These are phyloP conservation scores for Spinibarbus caldwelli DNA, from an alignment of 2,797 vertebrate species.

Conservation along the genomic window DNA sequence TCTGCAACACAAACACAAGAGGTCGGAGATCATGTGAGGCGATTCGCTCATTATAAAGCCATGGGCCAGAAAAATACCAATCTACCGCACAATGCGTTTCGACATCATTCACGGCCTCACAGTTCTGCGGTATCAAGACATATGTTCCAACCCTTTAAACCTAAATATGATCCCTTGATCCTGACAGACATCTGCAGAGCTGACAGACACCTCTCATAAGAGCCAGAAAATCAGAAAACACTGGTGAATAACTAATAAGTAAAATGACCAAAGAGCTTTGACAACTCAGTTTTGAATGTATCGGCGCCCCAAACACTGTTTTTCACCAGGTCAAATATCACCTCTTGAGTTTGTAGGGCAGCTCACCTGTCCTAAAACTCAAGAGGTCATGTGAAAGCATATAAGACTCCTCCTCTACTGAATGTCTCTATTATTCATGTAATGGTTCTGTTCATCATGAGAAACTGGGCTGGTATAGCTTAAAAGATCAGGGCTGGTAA, in stretches of 20 bases:
- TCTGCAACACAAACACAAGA: conserved; percentile 79
- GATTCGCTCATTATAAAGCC: conserved; percentile 61
- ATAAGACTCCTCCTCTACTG: neutral
- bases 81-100: conserved; percentile 18
- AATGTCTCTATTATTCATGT: conserved; percentile 17
- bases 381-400: conserved; percentile 40
- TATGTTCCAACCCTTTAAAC: conserved; percentile 50
- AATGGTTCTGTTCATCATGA: neutral
- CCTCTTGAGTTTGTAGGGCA: conserved; percentile 43
- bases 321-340: conserved; percentile 30
- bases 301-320: conserved; percentile 6
- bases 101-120: neutral
- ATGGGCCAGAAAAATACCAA: conserved; percentile 64
- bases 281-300: neutral
- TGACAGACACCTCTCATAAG: conserved; percentile 42
- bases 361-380: conserved; percentile 40
- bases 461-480: neutral
- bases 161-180: conserved; percentile 52
- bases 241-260: conserved; percentile 23
- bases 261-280: conserved; percentile 15
- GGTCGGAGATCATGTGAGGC: conserved; percentile 70
- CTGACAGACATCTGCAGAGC: conserved; percentile 55
- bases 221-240: conserved; percentile 44
- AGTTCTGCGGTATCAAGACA: conserved; percentile 49
- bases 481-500: neutral